Percentiles rank a stretch among this genome's conserved stretches.
Evolutionary conservation across 2,888 invertebrate genomes (phyloP).

Genomic region (Drosophila falleni): DNA sequence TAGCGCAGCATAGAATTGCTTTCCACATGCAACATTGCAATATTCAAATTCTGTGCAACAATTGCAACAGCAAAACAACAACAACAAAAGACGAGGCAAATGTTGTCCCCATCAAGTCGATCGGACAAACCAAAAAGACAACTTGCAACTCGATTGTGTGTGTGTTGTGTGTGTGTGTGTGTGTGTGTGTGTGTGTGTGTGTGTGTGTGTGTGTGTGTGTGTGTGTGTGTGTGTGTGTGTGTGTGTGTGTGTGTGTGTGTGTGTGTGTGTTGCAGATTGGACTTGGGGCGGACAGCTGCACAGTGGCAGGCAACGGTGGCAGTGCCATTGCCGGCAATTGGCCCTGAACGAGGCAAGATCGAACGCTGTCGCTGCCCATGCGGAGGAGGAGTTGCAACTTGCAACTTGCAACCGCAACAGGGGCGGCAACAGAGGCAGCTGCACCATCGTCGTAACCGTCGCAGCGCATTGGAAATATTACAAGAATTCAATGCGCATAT

Average conservation of each 20-base stretch:
- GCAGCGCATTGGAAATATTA: conserved; percentile 77
- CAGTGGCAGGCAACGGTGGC: conserved; percentile 73
- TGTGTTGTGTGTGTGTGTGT: conserved; percentile 32
- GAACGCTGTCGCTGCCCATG: conserved; percentile 24
- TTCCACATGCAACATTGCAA: conserved; percentile 20
- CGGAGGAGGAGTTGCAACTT: conserved; percentile 35
- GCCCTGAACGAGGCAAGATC: conserved; percentile 53
- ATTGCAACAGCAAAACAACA: not conserved
- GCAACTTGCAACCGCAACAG: conserved; percentile 5
- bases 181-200: conserved; percentile 24
- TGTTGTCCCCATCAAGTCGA: conserved; percentile 59
- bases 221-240: conserved; percentile 31
- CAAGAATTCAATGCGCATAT: conserved; percentile 85
- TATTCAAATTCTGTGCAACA: conserved; percentile 44
- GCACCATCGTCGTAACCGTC: conserved; percentile 11
- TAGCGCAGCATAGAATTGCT: conserved; percentile 26
- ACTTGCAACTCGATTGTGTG: conserved; percentile 9
- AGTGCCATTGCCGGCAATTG: conserved; percentile 69
- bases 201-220: conserved; percentile 34
- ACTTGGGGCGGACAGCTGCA: conserved; percentile 70
- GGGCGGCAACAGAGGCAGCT: conserved; percentile 16
- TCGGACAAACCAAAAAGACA: conserved; percentile 26
- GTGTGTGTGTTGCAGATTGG: conserved; percentile 40
- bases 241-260: conserved; percentile 23
- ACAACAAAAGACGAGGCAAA: conserved; percentile 44